These are phyloP conservation scores for Menidia beryllina DNA, from an alignment of 2,113 vertebrate genomes.

Conservation along the genomic window DNA sequence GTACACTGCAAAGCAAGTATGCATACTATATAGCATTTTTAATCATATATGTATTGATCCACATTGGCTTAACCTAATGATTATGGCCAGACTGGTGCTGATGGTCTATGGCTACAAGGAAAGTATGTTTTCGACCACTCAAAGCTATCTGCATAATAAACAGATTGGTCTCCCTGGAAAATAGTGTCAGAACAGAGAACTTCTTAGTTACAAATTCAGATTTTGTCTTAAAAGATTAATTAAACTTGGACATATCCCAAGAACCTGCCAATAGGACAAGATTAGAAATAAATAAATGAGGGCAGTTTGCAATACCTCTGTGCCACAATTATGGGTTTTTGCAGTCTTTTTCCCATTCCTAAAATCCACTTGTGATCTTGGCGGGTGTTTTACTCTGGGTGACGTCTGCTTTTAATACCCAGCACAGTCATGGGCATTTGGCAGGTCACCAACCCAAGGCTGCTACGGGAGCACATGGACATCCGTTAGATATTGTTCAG, in stretches of 20 bases:
- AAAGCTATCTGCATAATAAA: constrained; percentile 28
- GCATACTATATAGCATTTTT: constrained; percentile 49
- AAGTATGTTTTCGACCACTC: constrained; percentile 33
- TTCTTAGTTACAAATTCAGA: constrained; percentile 3
- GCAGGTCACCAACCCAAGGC: constrained; percentile 45
- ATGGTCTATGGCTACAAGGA: constrained; percentile 29
- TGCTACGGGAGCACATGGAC: constrained; percentile 19
- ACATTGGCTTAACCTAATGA: constrained; percentile 49
- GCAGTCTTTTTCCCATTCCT: not conserved
- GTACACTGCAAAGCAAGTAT: constrained; percentile 36
- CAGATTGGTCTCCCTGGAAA: constrained; percentile 9
- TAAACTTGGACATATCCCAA: constrained; percentile 1
- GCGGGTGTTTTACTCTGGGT: constrained; percentile 16
- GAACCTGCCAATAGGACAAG: not conserved
- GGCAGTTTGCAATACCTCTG: not conserved
- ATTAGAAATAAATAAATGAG: constrained; percentile 9
- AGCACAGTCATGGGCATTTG: constrained; percentile 33
- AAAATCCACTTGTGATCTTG: constrained; percentile 21
- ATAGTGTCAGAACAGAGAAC: constrained; percentile 4
- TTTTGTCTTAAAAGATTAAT: constrained; percentile 24
- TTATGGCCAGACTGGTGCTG: constrained; percentile 26
- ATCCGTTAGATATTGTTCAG: constrained; percentile 38
- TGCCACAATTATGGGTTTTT: not conserved
- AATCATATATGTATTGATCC: constrained; percentile 60
- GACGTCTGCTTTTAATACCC: constrained; percentile 40